These are phyloP conservation scores for Nyctalus aviator DNA, from an alignment of 2,797 vertebrate species.

Conservation along the genomic window DNA sequence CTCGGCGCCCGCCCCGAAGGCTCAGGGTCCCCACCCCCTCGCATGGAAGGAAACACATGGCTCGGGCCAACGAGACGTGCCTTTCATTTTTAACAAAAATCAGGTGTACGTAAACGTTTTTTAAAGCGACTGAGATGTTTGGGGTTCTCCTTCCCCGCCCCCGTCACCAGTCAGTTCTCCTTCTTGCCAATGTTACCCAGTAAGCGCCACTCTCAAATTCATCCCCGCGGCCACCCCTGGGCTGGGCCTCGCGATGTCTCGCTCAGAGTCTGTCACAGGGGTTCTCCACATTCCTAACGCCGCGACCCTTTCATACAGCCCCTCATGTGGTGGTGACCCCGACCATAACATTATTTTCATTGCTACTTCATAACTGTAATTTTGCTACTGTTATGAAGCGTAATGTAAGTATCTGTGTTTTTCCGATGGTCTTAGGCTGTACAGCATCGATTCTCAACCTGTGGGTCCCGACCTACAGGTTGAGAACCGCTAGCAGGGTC, in stretches of 20 bases:
- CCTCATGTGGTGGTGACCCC: no score
- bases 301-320: no score
- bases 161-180: not conserved
- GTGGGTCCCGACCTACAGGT: no score
- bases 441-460: no score
- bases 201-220: not conserved
- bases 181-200: not conserved
- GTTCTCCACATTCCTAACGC: no score
- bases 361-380: no score
- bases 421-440: no score
- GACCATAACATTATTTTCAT: no score
- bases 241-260: not conserved
- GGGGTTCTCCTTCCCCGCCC: not conserved
- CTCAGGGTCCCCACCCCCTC: conserved; percentile 17
- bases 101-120: not conserved
- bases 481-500: no score
- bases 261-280: not conserved
- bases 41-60: conserved; percentile 65
- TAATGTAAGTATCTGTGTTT: no score
- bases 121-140: conserved; percentile 1
- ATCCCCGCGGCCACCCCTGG: not conserved
- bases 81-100: conserved; percentile 27
- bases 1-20: not conserved
- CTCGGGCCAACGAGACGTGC: not conserved
- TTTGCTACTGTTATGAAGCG: no score